phyloP scores from a whole-genome alignment of 1,140 invertebrate genomes.

The Eumaeus atala region DNA sequence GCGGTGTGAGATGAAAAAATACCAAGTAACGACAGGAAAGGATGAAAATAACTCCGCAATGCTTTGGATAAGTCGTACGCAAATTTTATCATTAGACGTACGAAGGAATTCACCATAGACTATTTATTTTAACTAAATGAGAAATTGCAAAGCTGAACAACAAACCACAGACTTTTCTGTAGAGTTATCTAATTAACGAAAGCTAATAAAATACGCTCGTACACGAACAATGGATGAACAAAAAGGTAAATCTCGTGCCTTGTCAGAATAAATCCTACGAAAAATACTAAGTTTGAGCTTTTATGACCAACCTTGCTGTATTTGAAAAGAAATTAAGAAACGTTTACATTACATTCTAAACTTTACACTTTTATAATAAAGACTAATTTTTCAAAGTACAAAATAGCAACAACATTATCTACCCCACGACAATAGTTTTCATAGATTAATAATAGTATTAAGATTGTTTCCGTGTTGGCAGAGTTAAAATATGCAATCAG shows the following conservation, averaged over 20 bases:
- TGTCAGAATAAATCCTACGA: conserved; percentile 58
- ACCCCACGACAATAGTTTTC: conserved; percentile 40
- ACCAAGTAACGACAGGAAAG: too few relatives aligned
- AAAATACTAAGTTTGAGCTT: conserved; percentile 56
- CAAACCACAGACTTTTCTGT: background rate
- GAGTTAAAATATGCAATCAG: too few relatives aligned
- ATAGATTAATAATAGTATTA: conserved; percentile 44
- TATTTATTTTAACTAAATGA: background rate
- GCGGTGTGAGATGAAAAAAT: too few relatives aligned
- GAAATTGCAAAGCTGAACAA: background rate
- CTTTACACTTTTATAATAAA: background rate
- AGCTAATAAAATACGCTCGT: conserved; percentile 42
- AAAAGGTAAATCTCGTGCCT: conserved; percentile 59
- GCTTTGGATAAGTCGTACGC: too few relatives aligned
- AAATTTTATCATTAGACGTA: too few relatives aligned
- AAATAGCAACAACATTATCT: background rate
- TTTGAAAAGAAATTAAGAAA: conserved; percentile 10
- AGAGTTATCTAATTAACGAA: conserved; percentile 7
- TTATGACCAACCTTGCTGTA: conserved; percentile 34
- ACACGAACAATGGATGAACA: conserved; percentile 44
- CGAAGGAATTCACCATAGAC: too few relatives aligned
- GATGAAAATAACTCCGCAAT: too few relatives aligned
- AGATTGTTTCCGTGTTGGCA: conserved; percentile 9
- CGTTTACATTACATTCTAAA: conserved; percentile 12
- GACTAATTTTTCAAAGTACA: background rate